Conservation (phyloP, 2,113 vertebrate genomes). For the Maylandia zebra region DNA sequence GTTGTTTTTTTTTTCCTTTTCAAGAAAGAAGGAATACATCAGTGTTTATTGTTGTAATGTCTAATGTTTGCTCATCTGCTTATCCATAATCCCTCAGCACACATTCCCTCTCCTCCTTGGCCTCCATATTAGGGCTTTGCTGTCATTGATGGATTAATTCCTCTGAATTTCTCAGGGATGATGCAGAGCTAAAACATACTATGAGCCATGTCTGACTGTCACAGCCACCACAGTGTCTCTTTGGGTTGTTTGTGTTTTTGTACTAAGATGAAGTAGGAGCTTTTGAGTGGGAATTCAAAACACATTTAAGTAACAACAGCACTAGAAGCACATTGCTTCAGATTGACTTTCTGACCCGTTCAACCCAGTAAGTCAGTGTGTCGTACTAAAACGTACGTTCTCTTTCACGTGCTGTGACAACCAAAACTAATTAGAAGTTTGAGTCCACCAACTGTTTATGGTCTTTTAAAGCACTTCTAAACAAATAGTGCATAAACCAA, state of each 20-base stretch:
- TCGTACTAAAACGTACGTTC: neutral
- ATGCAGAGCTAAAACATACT: constrained; percentile 20
- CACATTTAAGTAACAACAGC: neutral
- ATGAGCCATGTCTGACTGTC: constrained; percentile 20
- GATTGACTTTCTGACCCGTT: neutral
- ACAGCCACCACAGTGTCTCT: neutral
- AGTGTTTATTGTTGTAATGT: constrained; percentile 53
- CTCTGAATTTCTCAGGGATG: constrained; percentile 34
- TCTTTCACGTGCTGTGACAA: neutral
- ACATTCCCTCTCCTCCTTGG: constrained; percentile 34
- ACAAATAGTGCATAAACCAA: constrained; percentile 5
- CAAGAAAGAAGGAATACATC: neutral
- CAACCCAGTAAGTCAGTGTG: neutral
- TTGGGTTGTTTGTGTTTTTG: neutral
- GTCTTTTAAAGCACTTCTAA: neutral
- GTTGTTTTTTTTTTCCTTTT: neutral
- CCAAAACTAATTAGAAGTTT: neutral
- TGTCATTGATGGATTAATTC: constrained; percentile 49
- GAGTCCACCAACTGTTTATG: neutral
- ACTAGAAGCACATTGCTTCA: neutral
- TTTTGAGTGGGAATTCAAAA: neutral
- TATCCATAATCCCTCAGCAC: constrained; percentile 54
- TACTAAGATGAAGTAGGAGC: neutral
- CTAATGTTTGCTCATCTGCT: constrained; percentile 59
- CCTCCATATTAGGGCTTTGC: constrained; percentile 39